Evolutionary conservation across 2,888 invertebrate genomes (phyloP).

Genomic region (Cantharis nigra): DNA sequence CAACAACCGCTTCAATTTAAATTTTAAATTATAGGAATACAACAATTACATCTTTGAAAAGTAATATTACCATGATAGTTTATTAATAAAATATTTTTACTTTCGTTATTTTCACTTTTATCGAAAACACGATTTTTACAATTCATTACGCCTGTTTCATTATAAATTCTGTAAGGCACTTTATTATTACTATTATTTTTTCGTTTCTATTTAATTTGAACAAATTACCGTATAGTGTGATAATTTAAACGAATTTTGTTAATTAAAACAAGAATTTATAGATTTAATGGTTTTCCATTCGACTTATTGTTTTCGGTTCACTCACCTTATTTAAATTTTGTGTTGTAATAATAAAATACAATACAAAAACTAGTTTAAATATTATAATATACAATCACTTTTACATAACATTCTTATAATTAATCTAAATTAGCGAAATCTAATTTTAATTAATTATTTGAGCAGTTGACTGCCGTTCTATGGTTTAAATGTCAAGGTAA

Average conservation of each 20-base stretch:
- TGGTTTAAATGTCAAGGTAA: neutral
- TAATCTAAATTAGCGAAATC: neutral
- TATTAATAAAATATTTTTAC: neutral
- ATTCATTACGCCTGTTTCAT: neutral
- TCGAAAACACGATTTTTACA: neutral
- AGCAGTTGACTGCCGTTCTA: neutral
- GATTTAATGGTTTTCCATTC: neutral
- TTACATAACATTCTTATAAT: neutral
- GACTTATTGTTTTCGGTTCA: neutral
- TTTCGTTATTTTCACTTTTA: neutral
- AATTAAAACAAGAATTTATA: neutral
- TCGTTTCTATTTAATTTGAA: neutral
- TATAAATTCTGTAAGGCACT: neutral
- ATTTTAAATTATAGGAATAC: neutral
- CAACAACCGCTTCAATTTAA: neutral
- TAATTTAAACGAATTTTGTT: neutral
- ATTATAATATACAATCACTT: neutral
- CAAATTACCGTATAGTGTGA: neutral
- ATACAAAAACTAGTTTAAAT: neutral
- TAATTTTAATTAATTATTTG: neutral
- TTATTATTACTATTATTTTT: neutral
- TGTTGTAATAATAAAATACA: neutral
- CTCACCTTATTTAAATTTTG: neutral
- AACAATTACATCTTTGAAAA: neutral
- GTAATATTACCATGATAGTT: neutral